phyloP scores from a whole-genome alignment of 2,797 vertebrate genomes.

The Spinus olivaceus region DNA sequence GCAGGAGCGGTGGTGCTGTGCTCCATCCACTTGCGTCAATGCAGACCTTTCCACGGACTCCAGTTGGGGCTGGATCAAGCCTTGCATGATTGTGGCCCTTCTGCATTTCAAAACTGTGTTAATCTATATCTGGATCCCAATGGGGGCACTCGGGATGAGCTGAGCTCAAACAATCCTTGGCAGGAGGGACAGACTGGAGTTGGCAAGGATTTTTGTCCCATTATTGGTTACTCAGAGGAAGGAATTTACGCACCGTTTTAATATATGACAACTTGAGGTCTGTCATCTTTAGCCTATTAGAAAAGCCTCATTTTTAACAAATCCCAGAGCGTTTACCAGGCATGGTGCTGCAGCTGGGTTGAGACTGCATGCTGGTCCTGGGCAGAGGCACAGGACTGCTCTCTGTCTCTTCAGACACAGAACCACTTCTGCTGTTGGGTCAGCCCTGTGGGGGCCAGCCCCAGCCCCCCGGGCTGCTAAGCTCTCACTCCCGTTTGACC shows the following conservation, averaged over 20 bases:
- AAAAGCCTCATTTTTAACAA: constrained; percentile 53
- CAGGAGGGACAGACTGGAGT: constrained; percentile 29
- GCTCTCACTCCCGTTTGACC: not conserved
- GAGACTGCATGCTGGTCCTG: not conserved
- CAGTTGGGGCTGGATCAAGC: constrained; percentile 37
- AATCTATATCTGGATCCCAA: constrained; percentile 60
- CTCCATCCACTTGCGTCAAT: constrained; percentile 27
- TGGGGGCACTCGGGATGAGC: constrained; percentile 35
- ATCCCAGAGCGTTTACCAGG: not conserved
- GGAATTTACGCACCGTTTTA: constrained; percentile 49
- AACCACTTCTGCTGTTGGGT: accelerated
- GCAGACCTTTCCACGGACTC: constrained; percentile 53
- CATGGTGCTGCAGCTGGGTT: not conserved
- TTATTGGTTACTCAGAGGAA: constrained; percentile 38
- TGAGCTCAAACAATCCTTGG: constrained; percentile 60
- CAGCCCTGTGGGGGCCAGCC: accelerated
- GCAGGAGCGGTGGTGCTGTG: not conserved
- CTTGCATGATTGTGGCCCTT: constrained; percentile 35
- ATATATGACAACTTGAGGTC: constrained; percentile 56
- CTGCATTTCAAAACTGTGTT: constrained; percentile 22
- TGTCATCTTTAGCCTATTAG: constrained; percentile 45
- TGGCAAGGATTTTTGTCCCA: constrained; percentile 51
- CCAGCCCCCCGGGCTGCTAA: not conserved
- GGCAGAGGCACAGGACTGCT: not conserved
- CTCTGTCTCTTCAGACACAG: not conserved